A percentile compares a stretch with the other conserved stretches of the same genome.
These are phyloP conservation scores for Zaprionus lineosus DNA, from an alignment of 2,888 invertebrate species.

Conservation along the genomic window DNA sequence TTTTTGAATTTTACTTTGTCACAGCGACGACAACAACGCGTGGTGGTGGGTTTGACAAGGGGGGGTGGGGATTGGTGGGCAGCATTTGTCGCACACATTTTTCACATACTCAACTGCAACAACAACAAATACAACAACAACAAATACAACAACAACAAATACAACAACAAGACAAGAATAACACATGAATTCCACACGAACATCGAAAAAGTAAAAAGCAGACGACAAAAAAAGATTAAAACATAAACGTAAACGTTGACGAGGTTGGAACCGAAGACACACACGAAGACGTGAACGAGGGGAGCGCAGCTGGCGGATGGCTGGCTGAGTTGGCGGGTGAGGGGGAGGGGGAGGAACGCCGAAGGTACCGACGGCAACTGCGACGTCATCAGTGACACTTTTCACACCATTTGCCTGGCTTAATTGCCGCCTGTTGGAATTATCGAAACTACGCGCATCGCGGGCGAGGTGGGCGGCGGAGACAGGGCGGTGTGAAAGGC, in stretches of 20 bases:
- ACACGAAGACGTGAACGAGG: neutral
- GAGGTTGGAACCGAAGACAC: neutral
- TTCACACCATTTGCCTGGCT: constrained; percentile 57
- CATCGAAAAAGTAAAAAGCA: constrained; percentile 25
- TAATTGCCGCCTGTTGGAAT: constrained; percentile 42
- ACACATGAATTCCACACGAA: constrained; percentile 35
- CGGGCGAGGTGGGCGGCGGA: neutral
- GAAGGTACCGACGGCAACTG: neutral
- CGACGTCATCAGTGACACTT: constrained; percentile 71
- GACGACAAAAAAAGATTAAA: constrained; percentile 30
- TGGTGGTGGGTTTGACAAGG: neutral
- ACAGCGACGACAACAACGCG: constrained; percentile 14
- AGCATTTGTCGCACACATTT: constrained; percentile 75
- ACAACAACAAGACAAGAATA: neutral
- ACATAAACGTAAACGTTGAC: constrained; percentile 23
- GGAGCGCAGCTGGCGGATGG: neutral
- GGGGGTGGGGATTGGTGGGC: constrained; percentile 6
- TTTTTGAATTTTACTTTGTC: constrained; percentile 9
- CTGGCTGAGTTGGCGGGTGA: neutral
- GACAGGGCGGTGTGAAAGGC: too few species aligned
- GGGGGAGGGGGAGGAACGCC: neutral
- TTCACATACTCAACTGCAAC: constrained; percentile 60
- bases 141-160: constrained; percentile 17
- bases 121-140: constrained; percentile 19
- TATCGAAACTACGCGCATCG: constrained; percentile 28